Conservation (phyloP, 2,113 vertebrate species). For the Poicephalus meyeri region DNA sequence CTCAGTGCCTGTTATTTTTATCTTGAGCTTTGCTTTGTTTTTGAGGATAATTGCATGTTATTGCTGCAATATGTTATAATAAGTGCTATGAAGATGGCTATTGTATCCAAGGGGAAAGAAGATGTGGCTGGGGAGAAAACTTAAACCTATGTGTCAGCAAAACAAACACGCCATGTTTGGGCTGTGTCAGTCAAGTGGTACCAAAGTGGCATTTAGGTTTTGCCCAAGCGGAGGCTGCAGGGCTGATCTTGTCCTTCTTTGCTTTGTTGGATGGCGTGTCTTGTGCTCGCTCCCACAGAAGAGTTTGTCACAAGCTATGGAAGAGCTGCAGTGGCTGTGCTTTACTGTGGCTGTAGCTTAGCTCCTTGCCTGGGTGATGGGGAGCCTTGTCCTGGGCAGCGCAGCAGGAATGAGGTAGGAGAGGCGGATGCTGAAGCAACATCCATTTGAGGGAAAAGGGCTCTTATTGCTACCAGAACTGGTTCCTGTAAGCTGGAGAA, state of each 20-base stretch:
- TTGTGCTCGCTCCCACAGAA: fast-evolving
- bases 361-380: neutral
- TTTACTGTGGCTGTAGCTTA: fast-evolving
- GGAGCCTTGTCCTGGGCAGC: neutral
- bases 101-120: slow-evolving; percentile 49
- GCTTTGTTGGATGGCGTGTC: neutral
- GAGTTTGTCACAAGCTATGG: neutral
- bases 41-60: slow-evolving; percentile 58
- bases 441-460: neutral
- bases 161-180: slow-evolving; percentile 14
- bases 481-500: neutral
- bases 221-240: neutral
- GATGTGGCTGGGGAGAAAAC: slow-evolving; percentile 46
- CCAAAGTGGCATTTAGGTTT: neutral
- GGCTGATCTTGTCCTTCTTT: neutral
- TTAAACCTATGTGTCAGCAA: slow-evolving; percentile 28
- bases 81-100: slow-evolving; percentile 49
- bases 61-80: slow-evolving; percentile 64
- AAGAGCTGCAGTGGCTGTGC: fast-evolving
- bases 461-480: neutral
- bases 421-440: neutral
- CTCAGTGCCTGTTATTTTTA: slow-evolving; percentile 60
- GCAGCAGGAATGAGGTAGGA: neutral
- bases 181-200: slow-evolving; percentile 23
- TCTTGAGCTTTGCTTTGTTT: slow-evolving; percentile 66